Base-by-base conservation (phyloP, 2,797 vertebrate species). In the Carcharodon carcharias region DNA sequence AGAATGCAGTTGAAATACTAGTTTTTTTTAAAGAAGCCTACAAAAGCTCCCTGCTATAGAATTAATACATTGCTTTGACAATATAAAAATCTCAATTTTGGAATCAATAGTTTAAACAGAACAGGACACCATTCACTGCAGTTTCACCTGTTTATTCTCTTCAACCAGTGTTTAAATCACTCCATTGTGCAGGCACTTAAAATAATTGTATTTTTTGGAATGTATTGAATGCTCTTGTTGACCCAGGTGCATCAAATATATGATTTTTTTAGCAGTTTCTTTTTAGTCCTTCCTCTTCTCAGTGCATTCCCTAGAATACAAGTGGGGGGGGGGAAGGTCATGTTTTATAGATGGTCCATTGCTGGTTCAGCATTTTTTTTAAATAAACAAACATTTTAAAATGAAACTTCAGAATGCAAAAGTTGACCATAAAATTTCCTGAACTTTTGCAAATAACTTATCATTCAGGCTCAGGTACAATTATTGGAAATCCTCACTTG, bases 111-210 rank as follows among this genome's bases (percentile, higher is more conserved):
- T n/a, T 35, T 31, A 58, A 95, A 56, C 18, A 95, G 23, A 14
- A n/a, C 56, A 95, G 69, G 14, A 95, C 28, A 56, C 28, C 35
- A 77, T 18, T 35, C 12, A 56, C 31, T 95, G 71, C 28, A 73
- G 77, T 95, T 95, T 69, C 94, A 95, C 94, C 50, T 28, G 77
- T 95, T 95, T 95, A 95, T 95, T 95, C 31, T 85, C 45, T 95
- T 56, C 28, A 54, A 71, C 35, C 50, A 73, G 50, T 21, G 69
- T 77, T 54, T 45, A 65, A 87, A 93, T 67, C 14, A 77, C 11
- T 69, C 93, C 50, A 95, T 69, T 95, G 93, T 95, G 94, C 31
- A 77, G 69, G 45, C 69, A 95, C 6, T 69, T 94, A n/a, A 65
- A 65, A 94, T 67, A 26, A 18, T 31, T 31, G 35, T 18, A n/a